A percentile compares a stretch with the other conserved stretches of the same genome.
Evolutionary conservation across 1,140 invertebrate species (phyloP).

Genomic region (Penaeus japonicus): DNA sequence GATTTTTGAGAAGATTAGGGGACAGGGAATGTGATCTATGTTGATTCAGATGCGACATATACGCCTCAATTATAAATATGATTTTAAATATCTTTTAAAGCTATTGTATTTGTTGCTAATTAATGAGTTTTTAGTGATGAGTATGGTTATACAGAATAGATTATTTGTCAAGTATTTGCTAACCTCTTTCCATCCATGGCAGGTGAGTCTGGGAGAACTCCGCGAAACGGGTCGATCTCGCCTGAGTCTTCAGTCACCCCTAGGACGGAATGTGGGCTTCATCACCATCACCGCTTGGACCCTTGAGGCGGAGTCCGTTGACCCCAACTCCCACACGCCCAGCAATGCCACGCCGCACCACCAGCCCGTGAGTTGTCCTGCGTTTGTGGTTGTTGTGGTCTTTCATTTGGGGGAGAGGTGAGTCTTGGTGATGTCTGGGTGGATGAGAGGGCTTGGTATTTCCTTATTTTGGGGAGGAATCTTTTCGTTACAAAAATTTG

Average conservation of each 20-base stretch:
- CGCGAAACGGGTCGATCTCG: conserved; percentile 49
- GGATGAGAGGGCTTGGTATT: background rate
- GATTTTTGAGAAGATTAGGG: no score
- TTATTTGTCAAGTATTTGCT: conserved; percentile 17
- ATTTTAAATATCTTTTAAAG: no score
- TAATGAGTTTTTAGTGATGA: no score
- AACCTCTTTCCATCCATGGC: conserved; percentile 59
- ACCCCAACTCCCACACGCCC: conserved; percentile 36
- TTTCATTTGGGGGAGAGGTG: background rate
- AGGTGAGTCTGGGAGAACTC: conserved; percentile 39
- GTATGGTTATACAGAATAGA: no score
- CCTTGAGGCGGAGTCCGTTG: conserved; percentile 72
- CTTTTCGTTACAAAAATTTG: no score
- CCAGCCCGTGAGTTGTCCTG: conserved; percentile 37
- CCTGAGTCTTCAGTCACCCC: conserved; percentile 56
- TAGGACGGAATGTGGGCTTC: conserved; percentile 78
- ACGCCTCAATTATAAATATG: no score
- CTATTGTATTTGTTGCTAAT: no score
- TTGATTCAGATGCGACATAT: no score
- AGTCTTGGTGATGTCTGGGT: background rate
- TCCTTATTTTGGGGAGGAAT: no score
- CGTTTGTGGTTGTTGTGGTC: background rate
- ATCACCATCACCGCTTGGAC: conserved; percentile 84
- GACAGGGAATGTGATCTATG: no score
- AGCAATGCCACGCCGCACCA: conserved; percentile 47